phyloP scores from a whole-genome alignment of 2,888 invertebrate species.

The Pseudoips prasinana region DNA sequence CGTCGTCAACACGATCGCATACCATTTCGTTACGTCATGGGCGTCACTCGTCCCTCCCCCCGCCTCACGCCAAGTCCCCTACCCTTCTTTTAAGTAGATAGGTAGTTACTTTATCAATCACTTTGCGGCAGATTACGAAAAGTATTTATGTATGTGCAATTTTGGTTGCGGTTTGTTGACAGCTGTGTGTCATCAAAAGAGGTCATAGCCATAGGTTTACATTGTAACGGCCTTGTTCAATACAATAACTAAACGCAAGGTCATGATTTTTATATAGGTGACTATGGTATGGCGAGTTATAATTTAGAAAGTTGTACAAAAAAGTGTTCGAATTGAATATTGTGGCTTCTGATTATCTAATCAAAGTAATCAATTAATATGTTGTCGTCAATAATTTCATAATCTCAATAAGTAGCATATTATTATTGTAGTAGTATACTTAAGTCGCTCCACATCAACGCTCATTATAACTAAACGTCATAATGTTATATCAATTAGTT shows the following conservation, averaged over 20 bases:
- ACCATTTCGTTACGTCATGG: constrained; percentile 70
- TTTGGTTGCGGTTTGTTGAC: constrained; percentile 16
- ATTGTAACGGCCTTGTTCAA: constrained; percentile 35
- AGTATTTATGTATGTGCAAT: constrained; percentile 29
- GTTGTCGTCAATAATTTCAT: too few species aligned
- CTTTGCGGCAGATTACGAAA: constrained; percentile 47
- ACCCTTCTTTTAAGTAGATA: too few species aligned
- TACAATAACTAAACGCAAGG: constrained; percentile 24
- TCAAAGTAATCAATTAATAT: constrained; percentile 8
- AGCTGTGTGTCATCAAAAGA: constrained; percentile 38
- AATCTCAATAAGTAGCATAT: too few species aligned
- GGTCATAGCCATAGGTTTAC: constrained; percentile 39
- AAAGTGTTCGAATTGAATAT: too few species aligned
- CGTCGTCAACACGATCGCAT: constrained; percentile 63
- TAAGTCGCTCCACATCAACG: constrained; percentile 31
- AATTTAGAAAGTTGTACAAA: too few species aligned
- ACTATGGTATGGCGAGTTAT: too few species aligned
- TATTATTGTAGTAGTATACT: too few species aligned
- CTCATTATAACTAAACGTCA: constrained; percentile 55
- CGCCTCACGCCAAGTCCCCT: constrained; percentile 19
- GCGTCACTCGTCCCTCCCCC: constrained; percentile 43
- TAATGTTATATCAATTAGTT: constrained; percentile 73
- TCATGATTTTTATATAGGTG: neutral
- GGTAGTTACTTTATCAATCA: constrained; percentile 55
- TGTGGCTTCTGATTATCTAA: neutral